Conservation (phyloP, 2,113 vertebrate species). For the Orcinus orca region DNA sequence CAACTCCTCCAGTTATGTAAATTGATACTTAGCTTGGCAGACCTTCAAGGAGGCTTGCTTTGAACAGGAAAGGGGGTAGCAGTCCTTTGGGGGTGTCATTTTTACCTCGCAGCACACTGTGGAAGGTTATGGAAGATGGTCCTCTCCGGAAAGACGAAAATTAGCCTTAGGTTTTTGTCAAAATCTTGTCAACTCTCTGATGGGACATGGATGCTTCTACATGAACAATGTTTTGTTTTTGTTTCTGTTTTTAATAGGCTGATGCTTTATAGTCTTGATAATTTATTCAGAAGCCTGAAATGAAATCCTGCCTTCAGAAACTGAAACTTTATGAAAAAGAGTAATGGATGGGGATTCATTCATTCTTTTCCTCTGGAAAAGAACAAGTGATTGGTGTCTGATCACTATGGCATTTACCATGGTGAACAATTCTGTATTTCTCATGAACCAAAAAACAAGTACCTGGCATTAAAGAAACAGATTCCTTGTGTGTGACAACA, state of each 20-base stretch:
- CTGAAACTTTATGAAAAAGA: neutral
- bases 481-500: rapidly evolving
- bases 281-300: slow-evolving; percentile 10
- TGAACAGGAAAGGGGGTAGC: slow-evolving; percentile 61
- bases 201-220: neutral
- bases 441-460: neutral
- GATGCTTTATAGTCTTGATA: neutral
- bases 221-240: neutral
- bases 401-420: neutral
- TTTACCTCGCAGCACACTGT: slow-evolving; percentile 53
- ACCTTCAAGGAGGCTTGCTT: slow-evolving; percentile 66
- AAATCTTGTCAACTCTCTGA: neutral
- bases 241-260: neutral
- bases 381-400: neutral
- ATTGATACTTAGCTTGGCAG: slow-evolving; percentile 59
- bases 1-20: slow-evolving; percentile 63
- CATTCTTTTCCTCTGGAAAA: neutral
- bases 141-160: slow-evolving; percentile 45
- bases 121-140: slow-evolving; percentile 55
- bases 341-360: neutral
- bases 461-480: neutral
- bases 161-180: neutral
- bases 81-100: slow-evolving; percentile 36
- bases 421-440: rapidly evolving
- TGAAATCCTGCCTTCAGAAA: neutral